phyloP scores from a whole-genome alignment of 1,140 invertebrate genomes.

The Stegodyphus mimosarum region DNA sequence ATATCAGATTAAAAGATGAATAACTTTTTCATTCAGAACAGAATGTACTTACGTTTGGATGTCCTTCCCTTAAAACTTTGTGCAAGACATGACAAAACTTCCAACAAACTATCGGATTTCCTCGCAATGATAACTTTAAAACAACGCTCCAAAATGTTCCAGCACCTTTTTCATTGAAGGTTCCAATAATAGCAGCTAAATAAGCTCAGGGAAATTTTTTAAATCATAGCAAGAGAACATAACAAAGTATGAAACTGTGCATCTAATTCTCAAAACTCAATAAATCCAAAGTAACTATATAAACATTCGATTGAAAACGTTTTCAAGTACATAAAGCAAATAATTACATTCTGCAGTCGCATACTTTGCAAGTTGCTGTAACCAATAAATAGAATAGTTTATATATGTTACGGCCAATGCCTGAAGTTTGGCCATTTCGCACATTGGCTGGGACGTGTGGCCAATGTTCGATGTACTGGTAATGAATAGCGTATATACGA shows the following conservation, averaged over 20 bases:
- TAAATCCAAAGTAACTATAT: too few relatives aligned
- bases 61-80: conserved; percentile 94
- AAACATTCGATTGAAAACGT: too few relatives aligned
- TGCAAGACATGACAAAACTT: conserved; percentile 93
- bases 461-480: too few relatives aligned
- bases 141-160: conserved; percentile 90
- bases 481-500: too few relatives aligned
- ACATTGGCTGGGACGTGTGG: too few relatives aligned
- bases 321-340: too few relatives aligned
- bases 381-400: too few relatives aligned
- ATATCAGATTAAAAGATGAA: background rate
- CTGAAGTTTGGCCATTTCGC: too few relatives aligned
- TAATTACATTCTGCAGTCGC: too few relatives aligned
- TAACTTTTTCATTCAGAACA: background rate
- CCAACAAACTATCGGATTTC: conserved; percentile 95
- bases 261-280: too few relatives aligned
- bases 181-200: conserved; percentile 89
- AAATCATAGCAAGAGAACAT: background rate
- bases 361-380: too few relatives aligned
- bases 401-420: too few relatives aligned
- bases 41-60: conserved; percentile 78
- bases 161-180: conserved; percentile 92
- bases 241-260: background rate
- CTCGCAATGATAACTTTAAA: conserved; percentile 84
- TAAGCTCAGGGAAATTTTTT: conserved; percentile 1